Percentiles rank a stretch among this genome's conserved stretches.
Conservation (phyloP, 2,888 invertebrate genomes). For the Nasonia oneida region DNA sequence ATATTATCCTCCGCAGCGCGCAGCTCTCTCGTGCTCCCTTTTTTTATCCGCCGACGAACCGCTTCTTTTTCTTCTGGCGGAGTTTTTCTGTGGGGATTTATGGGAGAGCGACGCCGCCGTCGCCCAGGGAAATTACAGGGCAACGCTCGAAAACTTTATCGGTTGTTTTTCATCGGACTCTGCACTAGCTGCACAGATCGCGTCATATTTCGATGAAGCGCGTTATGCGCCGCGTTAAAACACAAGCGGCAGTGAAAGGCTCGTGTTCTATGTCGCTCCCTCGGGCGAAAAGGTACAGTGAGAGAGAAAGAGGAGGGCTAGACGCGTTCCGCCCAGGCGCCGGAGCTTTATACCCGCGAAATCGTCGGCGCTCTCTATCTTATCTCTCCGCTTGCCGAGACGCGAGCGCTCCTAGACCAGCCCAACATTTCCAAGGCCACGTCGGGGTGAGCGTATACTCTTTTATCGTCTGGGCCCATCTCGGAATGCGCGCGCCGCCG, state of each 20-base stretch:
- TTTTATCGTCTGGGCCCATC: slow-evolving; percentile 1
- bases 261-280: neutral
- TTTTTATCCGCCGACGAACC: neutral
- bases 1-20: slow-evolving; percentile 45
- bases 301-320: neutral
- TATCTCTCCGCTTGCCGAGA: neutral
- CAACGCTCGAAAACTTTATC: neutral
- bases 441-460: neutral
- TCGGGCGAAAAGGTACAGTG: neutral
- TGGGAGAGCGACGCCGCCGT: neutral
- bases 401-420: neutral
- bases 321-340: neutral
- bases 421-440: neutral
- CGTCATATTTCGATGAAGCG: neutral
- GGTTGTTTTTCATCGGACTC: neutral
- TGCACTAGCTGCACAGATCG: too few relatives aligned
- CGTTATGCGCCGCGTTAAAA: neutral
- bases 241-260: neutral
- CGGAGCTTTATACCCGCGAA: neutral
- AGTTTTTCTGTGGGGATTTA: neutral
- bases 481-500: neutral
- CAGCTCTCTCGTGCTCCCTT: neutral
- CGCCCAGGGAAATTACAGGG: neutral
- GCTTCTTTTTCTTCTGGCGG: neutral
- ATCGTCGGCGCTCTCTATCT: neutral